These are phyloP conservation scores for Diachasmimorpha longicaudata DNA, from an alignment of 1,140 invertebrate genomes.

Conservation along the genomic window DNA sequence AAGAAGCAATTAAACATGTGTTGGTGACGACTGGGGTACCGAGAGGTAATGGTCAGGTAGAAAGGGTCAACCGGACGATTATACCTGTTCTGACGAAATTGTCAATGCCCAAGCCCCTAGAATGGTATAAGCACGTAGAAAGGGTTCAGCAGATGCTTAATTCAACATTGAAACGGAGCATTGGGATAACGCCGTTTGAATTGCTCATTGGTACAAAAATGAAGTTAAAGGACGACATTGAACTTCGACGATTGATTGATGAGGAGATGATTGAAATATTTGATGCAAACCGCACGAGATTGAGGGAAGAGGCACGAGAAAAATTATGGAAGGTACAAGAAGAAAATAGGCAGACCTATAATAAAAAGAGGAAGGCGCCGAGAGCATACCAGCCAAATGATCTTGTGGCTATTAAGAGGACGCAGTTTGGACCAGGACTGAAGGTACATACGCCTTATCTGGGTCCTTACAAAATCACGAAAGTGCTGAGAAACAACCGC, in stretches of 20 bases:
- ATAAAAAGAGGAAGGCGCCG: slow-evolving; percentile 31
- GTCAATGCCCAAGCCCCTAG: not conserved
- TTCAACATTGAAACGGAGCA: not conserved
- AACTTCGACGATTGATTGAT: not conserved
- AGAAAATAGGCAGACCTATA: slow-evolving; percentile 40
- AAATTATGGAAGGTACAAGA: slow-evolving; percentile 41
- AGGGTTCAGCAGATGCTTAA: not conserved
- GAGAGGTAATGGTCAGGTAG: slow-evolving; percentile 41
- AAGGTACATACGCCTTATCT: slow-evolving; percentile 19
- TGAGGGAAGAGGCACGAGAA: slow-evolving; percentile 26
- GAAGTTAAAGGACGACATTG: not conserved
- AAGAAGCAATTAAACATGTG: slow-evolving; percentile 41
- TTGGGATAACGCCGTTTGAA: not conserved
- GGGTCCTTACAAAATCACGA: slow-evolving; percentile 21
- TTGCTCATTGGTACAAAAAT: not conserved
- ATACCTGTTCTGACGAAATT: not conserved
- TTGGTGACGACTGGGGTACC: slow-evolving; percentile 37
- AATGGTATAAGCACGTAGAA: not conserved
- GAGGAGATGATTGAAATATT: slow-evolving; percentile 19
- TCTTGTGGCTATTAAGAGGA: slow-evolving; percentile 21
- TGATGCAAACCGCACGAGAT: slow-evolving; percentile 29
- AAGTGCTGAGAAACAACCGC: slow-evolving; percentile 8
- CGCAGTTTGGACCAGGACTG: slow-evolving; percentile 17
- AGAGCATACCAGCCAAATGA: slow-evolving; percentile 29
- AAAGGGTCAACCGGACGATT: not conserved